Conservation (phyloP, 2,888 invertebrate species). For the Ceraclea dissimilis region DNA sequence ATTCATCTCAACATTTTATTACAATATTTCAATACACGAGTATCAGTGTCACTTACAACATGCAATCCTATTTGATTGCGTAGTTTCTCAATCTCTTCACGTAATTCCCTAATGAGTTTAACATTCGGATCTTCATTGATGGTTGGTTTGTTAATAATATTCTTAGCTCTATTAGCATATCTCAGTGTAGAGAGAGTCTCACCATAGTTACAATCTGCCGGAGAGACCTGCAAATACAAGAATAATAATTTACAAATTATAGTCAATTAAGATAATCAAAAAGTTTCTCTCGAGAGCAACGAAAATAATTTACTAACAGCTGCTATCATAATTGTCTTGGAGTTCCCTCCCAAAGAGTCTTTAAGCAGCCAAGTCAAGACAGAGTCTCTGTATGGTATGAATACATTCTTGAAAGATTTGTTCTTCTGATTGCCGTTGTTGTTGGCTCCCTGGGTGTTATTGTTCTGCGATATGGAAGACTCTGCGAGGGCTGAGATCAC, state of each 20-base stretch:
- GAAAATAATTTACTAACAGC: conserved; percentile 47
- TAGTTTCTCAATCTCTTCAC: conserved; percentile 78
- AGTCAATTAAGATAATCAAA: background rate
- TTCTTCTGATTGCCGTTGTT: conserved; percentile 33
- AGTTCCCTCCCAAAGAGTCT: conserved; percentile 83
- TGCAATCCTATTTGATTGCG: conserved; percentile 66
- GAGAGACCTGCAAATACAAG: conserved; percentile 47
- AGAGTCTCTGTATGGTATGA: conserved; percentile 84
- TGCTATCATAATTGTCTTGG: conserved; percentile 88
- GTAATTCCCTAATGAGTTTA: conserved; percentile 73
- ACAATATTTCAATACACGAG: too few relatives aligned
- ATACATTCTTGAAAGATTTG: conserved; percentile 48
- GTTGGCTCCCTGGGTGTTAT: conserved; percentile 29
- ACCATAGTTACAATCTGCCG: conserved; percentile 80
- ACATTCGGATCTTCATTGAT: conserved; percentile 88
- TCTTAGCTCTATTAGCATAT: conserved; percentile 85
- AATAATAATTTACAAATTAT: conserved; percentile 26
- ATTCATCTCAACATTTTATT: too few relatives aligned
- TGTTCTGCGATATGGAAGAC: conserved; percentile 40
- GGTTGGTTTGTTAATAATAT: conserved; percentile 85
- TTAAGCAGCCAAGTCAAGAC: conserved; percentile 83
- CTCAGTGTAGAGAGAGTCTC: conserved; percentile 80
- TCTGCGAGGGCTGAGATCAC: conserved; percentile 83
- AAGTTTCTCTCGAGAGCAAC: background rate
- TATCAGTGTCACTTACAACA: conserved; percentile 39